Evolutionary conservation across 2,113 vertebrate genomes (phyloP), one percentile per base, ranked within the genome.

Genomic region (Labeo catla): DNA sequence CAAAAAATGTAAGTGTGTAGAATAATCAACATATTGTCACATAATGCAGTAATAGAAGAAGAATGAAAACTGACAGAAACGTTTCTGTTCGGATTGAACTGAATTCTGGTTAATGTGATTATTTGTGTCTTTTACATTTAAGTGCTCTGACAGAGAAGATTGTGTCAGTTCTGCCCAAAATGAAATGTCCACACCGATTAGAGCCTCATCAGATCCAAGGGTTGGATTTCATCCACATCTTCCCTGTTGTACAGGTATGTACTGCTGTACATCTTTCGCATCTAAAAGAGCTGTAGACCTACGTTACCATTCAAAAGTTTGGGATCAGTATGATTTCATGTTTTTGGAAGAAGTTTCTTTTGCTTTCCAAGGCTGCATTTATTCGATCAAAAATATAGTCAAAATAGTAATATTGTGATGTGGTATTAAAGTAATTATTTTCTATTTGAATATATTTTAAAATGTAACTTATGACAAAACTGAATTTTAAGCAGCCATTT

Each of bases 191-290:
- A 82, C 98, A 99, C 88, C 95, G 97, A 13, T 92, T 99, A 89
- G 98, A 99, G 88, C 98, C 98, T 5, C 97, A 99, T 95, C 98
- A 99, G 91, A 99, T 99, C 93, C 98, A 99, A 89, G 98, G 98
- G 0, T 89, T 99, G 93, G 98, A 99, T 91, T 99, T 99, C 90
- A 99, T 99, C 91, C 98, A 99, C 90, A 98, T 99, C 89, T 99
- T 98, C 89, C 98, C 98, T 16, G 98, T 99, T 80, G 92, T 99
- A 43, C 98, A 99, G 96, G 98, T 99, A 91, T 79, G 87, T 39
- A 45, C 19, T 39, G 49, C 21, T 54, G 10, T 28, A 54, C 45
- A 28, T 21, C 49, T 79, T 2, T 50, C 16, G 43, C 9, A 39
- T 7, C 8, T 45, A 11, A n/a, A 72, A 61, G 57, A 61, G 57